Evolutionary conservation across 2,888 invertebrate species (phyloP).

Genomic region (Prenolepis imparis): DNA sequence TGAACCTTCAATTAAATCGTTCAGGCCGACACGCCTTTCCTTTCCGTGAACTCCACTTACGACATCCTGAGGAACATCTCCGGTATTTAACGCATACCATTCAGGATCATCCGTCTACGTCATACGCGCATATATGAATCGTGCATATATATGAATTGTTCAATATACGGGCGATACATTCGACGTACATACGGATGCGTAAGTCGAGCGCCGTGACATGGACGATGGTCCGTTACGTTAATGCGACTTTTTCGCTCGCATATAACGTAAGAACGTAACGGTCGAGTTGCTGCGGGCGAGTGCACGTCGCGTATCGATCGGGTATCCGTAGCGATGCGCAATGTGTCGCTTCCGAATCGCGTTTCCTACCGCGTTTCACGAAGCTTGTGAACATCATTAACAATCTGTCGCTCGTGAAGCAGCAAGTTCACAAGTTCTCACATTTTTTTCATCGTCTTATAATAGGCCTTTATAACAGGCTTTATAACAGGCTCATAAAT

Average conservation of each 20-base stretch:
- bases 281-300: conserved; percentile 81
- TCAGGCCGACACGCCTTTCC: not conserved
- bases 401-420: conserved; percentile 39
- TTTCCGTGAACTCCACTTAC: conserved; percentile 2
- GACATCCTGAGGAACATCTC: conserved; percentile 1
- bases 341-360: conserved; percentile 69
- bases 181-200: conserved; percentile 27
- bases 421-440: not conserved
- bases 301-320: conserved; percentile 79
- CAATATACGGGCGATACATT: conserved; percentile 29
- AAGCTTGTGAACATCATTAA: conserved; percentile 56
- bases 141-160: conserved; percentile 31
- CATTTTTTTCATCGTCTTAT: not conserved
- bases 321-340: conserved; percentile 27
- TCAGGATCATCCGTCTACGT: conserved; percentile 11
- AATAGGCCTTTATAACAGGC: not conserved
- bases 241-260: conserved; percentile 82
- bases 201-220: conserved; percentile 65
- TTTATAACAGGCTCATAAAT: not conserved
- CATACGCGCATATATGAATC: conserved; percentile 39
- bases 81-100: conserved; percentile 22
- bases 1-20: conserved; percentile 11
- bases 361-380: conserved; percentile 46
- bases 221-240: conserved; percentile 84
- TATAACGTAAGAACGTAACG: conserved; percentile 82